phyloP scores from a whole-genome alignment of 1,140 invertebrate species.

The Bacillus rossius region DNA sequence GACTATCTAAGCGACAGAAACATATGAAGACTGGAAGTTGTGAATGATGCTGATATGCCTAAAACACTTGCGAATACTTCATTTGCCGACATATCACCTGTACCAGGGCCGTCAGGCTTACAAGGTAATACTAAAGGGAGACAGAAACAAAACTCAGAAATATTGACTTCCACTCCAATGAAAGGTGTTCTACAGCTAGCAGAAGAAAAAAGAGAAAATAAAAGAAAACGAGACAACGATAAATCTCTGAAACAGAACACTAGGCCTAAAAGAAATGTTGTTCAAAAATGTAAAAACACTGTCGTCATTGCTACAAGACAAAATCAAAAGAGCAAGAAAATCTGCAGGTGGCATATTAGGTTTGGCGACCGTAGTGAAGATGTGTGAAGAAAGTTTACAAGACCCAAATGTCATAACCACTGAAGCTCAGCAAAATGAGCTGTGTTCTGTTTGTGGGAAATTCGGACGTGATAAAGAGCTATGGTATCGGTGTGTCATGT shows the following conservation, averaged over 20 bases:
- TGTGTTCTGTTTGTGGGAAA: constrained; percentile 4
- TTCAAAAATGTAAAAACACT: too few relatives aligned
- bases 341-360: too few relatives aligned
- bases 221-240: too few relatives aligned
- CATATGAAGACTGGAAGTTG: too few relatives aligned
- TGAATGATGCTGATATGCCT: background rate
- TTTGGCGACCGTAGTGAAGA: too few relatives aligned
- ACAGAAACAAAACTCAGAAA: background rate
- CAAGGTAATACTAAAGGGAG: background rate
- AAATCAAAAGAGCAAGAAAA: too few relatives aligned
- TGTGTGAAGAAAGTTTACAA: background rate
- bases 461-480: background rate
- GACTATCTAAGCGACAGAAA: background rate
- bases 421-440: background rate
- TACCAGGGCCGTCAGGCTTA: background rate
- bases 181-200: background rate
- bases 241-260: too few relatives aligned
- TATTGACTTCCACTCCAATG: background rate
- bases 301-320: too few relatives aligned
- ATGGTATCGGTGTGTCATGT: background rate
- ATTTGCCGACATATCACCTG: background rate
- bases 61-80: background rate
- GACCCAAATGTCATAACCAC: too few relatives aligned
- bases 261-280: too few relatives aligned
- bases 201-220: background rate